Conservation (phyloP, 2,113 vertebrate genomes). For the Amblyopsis rosae region DNA sequence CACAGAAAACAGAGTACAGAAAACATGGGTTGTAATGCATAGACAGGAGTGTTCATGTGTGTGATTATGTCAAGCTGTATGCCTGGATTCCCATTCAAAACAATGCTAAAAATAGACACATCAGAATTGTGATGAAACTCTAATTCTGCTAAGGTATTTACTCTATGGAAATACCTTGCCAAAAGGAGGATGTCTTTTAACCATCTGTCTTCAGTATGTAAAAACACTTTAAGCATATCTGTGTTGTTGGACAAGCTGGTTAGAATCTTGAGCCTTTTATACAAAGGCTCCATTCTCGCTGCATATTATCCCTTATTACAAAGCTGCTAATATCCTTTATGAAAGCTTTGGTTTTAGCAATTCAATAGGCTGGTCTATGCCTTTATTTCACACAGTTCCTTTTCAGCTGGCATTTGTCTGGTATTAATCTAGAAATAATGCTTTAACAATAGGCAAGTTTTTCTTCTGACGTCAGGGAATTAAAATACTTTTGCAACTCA, state of each 20-base stretch:
- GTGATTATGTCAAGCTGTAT: no score
- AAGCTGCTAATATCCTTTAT: constrained; percentile 7
- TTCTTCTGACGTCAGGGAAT: constrained; percentile 44
- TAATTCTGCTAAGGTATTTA: no score
- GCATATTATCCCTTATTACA: constrained; percentile 8
- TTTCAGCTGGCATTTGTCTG: constrained; percentile 20
- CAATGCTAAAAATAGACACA: no score
- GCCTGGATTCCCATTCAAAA: no score
- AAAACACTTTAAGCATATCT: not conserved
- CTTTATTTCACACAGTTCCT: constrained; percentile 25
- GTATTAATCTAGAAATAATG: constrained; percentile 49
- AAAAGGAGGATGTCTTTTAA: no score
- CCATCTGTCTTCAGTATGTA: no score
- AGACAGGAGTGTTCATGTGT: not conserved
- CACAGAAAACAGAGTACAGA: no score
- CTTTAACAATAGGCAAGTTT: constrained; percentile 44
- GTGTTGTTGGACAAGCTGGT: not conserved
- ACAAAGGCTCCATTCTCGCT: not conserved
- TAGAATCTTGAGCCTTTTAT: constrained; percentile 13
- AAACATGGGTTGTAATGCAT: no score
- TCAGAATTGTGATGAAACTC: no score
- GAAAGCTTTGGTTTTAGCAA: constrained; percentile 5
- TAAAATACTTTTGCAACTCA: constrained; percentile 38
- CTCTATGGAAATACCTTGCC: no score
- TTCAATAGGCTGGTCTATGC: not conserved